These are phyloP conservation scores for Polydrusus tereticollis DNA, from an alignment of 2,888 invertebrate genomes.

Conservation along the genomic window DNA sequence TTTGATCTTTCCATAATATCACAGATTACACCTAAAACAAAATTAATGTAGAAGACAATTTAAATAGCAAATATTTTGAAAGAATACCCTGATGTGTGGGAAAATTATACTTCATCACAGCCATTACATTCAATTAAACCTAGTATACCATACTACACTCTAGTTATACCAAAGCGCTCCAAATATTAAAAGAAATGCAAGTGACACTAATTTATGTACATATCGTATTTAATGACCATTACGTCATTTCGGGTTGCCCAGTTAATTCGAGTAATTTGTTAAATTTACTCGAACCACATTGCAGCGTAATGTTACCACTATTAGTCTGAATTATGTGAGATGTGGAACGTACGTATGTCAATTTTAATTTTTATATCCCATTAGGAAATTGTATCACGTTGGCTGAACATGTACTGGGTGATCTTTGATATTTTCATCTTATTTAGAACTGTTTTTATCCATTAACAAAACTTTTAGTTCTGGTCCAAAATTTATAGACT, in stretches of 20 bases:
- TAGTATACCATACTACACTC: slow-evolving; percentile 19
- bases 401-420: background rate
- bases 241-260: slow-evolving; percentile 33
- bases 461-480: too few species aligned
- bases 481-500: too few species aligned
- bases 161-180: slow-evolving; percentile 20
- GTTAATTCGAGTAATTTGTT: slow-evolving; percentile 35
- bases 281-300: slow-evolving; percentile 21
- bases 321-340: slow-evolving; percentile 30
- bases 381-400: slow-evolving; percentile 7
- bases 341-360: slow-evolving; percentile 11
- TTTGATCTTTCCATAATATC: too few species aligned
- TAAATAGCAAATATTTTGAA: too few species aligned
- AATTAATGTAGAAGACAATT: too few species aligned
- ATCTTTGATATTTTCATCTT: too few species aligned
- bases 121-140: too few species aligned
- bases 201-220: slow-evolving; percentile 39
- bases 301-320: slow-evolving; percentile 14
- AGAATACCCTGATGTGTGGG: too few species aligned
- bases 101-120: too few species aligned
- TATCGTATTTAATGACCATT: slow-evolving; percentile 35
- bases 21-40: too few species aligned
- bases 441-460: too few species aligned
- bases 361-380: slow-evolving; percentile 21
- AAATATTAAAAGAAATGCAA: slow-evolving; percentile 27